phyloP scores from a whole-genome alignment of 2,888 invertebrate species.

The Chloroclysta siterata region DNA sequence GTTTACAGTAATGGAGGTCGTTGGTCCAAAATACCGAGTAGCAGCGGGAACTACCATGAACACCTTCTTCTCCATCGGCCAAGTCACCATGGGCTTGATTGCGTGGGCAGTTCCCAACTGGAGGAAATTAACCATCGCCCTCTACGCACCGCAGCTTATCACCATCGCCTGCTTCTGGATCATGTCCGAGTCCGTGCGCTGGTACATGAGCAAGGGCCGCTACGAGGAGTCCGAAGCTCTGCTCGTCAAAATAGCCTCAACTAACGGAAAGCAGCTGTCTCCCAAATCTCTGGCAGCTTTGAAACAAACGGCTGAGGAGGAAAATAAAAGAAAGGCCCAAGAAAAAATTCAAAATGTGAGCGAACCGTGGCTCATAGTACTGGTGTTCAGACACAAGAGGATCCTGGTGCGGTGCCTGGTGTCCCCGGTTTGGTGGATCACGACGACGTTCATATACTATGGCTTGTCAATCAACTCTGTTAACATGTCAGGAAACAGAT shows the following conservation, averaged over 20 bases:
- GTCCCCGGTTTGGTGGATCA: constrained; percentile 85
- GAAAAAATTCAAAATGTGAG: constrained; percentile 44
- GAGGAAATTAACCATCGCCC: constrained; percentile 86
- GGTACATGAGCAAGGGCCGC: constrained; percentile 89
- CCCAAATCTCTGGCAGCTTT: constrained; percentile 62
- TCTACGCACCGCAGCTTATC: constrained; percentile 88
- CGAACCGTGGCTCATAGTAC: constrained; percentile 65
- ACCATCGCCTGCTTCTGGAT: constrained; percentile 88
- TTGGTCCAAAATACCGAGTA: constrained; percentile 89
- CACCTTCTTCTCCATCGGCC: constrained; percentile 89
- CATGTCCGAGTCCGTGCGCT: constrained; percentile 89
- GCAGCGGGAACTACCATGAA: constrained; percentile 88
- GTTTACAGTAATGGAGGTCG: constrained; percentile 88
- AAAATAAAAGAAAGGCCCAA: constrained; percentile 49
- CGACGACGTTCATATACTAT: constrained; percentile 87
- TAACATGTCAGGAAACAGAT: constrained; percentile 85
- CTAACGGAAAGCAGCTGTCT: constrained; percentile 79
- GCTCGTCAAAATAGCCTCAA: constrained; percentile 85
- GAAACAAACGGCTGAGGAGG: constrained; percentile 55
- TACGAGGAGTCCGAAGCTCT: constrained; percentile 87
- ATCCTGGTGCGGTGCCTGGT: constrained; percentile 59
- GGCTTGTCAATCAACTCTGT: constrained; percentile 87
- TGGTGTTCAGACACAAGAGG: constrained; percentile 60
- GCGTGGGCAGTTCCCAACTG: constrained; percentile 89
- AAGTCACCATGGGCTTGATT: constrained; percentile 86